Evolutionary conservation across 2,113 vertebrate species (phyloP), one percentile per base, ranked within the genome.

Genomic region (Tonatia bakeri): DNA sequence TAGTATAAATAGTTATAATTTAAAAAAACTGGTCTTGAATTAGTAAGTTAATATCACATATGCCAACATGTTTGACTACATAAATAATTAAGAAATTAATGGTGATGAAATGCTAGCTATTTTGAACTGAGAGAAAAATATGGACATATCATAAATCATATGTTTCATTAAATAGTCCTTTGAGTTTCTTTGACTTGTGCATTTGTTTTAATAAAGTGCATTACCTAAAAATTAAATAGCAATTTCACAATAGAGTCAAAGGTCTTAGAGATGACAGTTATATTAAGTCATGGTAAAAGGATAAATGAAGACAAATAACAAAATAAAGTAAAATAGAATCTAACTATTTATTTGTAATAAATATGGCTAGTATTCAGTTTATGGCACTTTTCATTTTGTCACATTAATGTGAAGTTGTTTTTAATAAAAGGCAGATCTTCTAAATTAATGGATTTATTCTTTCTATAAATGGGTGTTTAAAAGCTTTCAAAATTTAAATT

Each of bases 401-500:
- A 94, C 2, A 6, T 96, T 96, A 98, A 95, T 97, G 89, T 95
- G 94, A 98, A 98, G 26, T 95, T 98, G 28, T 97, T 98, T 98
- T 97, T 98, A 98, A 97, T 98, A 70, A 96, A 98, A 97, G 90
- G 95, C 50, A 50, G 94, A 92, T 84, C 40, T 38, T 93, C 88
- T 96, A 96, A 98, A 43, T 92, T 95, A 96, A 96, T 86, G 93
- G 91, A 96, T 97, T 98, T 98, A 94, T 97, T 94, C 96, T 98
- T 97, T 97, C 59, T 94, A 94, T 98, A 98, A 94, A 97, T 98
- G 69, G 86, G 97, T 98, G 93, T 65, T 86, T 80, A 96, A 98
- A 98, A 98, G 96, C 80, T 98, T 98, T 98, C 98, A 98, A 90
- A 97, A 92, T 97, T 98, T 97, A 94, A 90, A 96, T 98, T 97